phyloP scores from a whole-genome alignment of 2,797 vertebrate species.

The Cichlasoma orientale region DNA sequence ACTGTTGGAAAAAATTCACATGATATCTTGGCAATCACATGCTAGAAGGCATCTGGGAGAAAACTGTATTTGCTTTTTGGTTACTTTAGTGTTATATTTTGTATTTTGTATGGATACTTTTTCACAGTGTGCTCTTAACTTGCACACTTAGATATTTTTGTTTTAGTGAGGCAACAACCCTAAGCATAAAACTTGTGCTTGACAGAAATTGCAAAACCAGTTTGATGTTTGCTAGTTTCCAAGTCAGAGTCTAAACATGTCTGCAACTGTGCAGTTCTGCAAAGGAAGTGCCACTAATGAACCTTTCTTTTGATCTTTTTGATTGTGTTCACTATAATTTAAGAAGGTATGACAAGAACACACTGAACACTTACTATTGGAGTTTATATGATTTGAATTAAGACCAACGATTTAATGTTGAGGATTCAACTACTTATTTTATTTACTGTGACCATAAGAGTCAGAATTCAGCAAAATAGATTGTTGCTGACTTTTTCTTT shows the following conservation, averaged over 20 bases:
- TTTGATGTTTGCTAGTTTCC: background rate
- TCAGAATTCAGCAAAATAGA: background rate
- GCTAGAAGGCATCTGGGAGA: conserved; percentile 13
- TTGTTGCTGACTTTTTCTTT: background rate
- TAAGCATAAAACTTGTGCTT: background rate
- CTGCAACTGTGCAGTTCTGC: background rate
- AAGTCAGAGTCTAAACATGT: background rate
- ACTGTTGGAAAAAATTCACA: conserved; percentile 19
- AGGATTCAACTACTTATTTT: background rate
- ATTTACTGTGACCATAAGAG: background rate
- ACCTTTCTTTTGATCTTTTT: background rate
- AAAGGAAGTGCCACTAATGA: background rate
- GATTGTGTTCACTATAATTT: background rate
- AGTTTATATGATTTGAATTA: background rate
- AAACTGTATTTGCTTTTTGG: conserved; percentile 14
- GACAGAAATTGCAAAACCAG: background rate
- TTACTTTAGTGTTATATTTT: background rate
- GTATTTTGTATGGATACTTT: background rate
- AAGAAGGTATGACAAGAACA: background rate
- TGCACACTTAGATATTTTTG: background rate
- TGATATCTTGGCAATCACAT: conserved; percentile 26
- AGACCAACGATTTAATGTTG: background rate
- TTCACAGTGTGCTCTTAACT: background rate
- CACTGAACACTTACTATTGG: background rate
- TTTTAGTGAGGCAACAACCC: background rate